Conservation (phyloP, 2,113 vertebrate genomes). For the Vidua macroura region DNA sequence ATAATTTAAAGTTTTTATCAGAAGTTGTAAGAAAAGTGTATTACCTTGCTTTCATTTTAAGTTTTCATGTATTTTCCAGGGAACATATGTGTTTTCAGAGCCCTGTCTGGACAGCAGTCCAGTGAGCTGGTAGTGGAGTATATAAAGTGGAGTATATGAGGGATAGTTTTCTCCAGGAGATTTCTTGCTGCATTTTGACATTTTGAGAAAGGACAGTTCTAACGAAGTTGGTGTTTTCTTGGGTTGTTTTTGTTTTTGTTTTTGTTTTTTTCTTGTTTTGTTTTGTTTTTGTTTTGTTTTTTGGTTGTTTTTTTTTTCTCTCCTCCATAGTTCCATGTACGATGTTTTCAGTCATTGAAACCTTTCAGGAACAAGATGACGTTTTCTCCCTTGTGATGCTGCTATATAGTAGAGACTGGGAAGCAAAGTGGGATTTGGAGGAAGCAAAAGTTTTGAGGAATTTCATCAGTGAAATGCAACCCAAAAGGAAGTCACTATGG, state of each 20-base stretch:
- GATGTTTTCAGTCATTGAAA: background rate
- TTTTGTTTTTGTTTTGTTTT: no score
- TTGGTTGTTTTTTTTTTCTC: background rate
- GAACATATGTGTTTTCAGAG: background rate
- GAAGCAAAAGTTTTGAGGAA: background rate
- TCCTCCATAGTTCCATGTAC: background rate
- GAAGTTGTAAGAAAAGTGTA: background rate
- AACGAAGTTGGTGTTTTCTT: background rate
- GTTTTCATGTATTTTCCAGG: background rate
- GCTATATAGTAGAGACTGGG: background rate
- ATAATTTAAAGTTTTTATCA: background rate
- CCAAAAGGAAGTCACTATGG: background rate
- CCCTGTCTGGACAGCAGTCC: background rate
- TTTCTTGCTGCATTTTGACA: background rate
- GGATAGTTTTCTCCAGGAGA: background rate
- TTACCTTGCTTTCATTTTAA: background rate
- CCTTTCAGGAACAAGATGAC: background rate
- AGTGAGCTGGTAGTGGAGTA: background rate
- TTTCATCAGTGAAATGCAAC: rapidly evolving
- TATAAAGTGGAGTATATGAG: background rate
- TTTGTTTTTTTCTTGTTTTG: no score
- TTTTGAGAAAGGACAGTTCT: background rate
- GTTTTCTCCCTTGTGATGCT: background rate
- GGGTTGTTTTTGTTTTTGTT: no score
- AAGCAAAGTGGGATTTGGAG: background rate